Evolutionary conservation across 2,113 vertebrate genomes (phyloP).

Genomic region (Galeopterus variegatus): DNA sequence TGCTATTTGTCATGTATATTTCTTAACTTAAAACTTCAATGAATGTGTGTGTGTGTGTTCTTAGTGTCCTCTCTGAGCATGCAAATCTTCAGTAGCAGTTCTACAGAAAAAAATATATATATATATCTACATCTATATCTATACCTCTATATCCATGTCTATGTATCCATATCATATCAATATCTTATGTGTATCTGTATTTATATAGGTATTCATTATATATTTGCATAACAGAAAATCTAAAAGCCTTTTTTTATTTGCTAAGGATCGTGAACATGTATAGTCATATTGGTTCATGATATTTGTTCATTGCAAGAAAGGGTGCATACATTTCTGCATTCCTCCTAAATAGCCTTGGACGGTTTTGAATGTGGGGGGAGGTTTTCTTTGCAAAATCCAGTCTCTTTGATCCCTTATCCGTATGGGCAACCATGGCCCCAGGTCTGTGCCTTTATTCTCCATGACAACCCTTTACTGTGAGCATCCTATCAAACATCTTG

Average conservation of each 20-base stretch:
- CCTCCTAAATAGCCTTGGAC: neutral
- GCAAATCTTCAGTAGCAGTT: neutral
- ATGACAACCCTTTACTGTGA: accelerated
- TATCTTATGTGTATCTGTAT: neutral
- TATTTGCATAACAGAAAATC: neutral
- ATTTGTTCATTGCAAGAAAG: no score
- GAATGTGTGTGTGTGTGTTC: no score
- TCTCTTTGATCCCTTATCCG: accelerated
- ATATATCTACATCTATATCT: accelerated
- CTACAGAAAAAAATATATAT: accelerated
- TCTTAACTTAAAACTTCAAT: neutral
- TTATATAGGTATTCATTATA: no score
- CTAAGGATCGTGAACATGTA: neutral
- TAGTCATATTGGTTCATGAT: neutral
- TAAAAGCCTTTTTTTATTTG: neutral
- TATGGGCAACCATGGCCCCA: accelerated
- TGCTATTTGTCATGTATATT: neutral
- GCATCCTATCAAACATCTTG: accelerated
- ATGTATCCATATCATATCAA: no score
- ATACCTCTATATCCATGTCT: no score
- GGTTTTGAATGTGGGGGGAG: neutral
- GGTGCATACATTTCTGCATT: accelerated
- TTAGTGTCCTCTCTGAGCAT: neutral
- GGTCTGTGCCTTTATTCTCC: accelerated
- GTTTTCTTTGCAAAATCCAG: accelerated